Base-by-base conservation (phyloP, 1,140 invertebrate species). In the Harpegnathos saltator region DNA sequence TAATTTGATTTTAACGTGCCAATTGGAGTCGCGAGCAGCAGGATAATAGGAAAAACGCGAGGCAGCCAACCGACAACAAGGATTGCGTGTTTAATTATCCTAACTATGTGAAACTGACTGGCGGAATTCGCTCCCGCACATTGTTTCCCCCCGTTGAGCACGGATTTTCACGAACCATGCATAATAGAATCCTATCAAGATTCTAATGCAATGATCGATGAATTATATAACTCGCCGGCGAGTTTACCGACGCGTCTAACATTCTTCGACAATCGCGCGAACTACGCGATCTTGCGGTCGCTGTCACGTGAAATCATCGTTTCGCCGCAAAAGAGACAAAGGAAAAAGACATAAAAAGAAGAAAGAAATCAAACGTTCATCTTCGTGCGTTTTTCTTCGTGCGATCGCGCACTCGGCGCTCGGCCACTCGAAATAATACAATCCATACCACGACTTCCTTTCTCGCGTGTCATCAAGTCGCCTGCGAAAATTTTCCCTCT, bases 61-160 rank as follows among this genome's bases (percentile, higher is more conserved):
- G 14, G 24, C 24, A 33, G 52, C 14, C 33, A 62, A 74, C 44
- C 29, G 26, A 48, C 44, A 58, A 77, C 73, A 26, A 65, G 63
- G 63, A 78, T 83, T 77, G 65, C 52, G 26, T 75, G 33, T 26
- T 68, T 52, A 83, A 83, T 62, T 83, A 83, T 78, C 14, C 54
- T 48, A 83, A 77, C 61, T 83, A 83, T 61, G 73, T 65, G 38
- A 66, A 71, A 63, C 50, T 63, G 33, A 68, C 74, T 83, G 22
- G 19, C 22, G 61, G 62, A 78, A 83, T 83, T 78, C 59, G 50
- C 73, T 61, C 73, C 50, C 62, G 69, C 44, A 82, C 44, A 73
- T 59, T 59, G 61, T 62, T 75, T 74, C 54, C 17, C 19, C 54
- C 22, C 19, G 44, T 26, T 38, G 69, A 22, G 58, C 59, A 62